These are phyloP conservation scores for Nibea albiflora DNA, from an alignment of 2,113 vertebrate species.

Conservation along the genomic window DNA sequence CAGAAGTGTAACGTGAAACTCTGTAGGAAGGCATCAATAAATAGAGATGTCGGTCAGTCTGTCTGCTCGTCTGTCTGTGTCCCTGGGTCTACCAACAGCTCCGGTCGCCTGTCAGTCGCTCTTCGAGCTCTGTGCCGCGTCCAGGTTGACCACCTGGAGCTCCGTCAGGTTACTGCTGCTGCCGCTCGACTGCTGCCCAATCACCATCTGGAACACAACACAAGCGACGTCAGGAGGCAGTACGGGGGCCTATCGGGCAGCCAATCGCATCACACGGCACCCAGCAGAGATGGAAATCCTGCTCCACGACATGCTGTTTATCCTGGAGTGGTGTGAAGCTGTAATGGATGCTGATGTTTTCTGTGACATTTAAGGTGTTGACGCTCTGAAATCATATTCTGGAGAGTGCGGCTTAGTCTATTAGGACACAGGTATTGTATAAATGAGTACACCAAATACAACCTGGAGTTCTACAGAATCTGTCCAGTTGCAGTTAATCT, in stretches of 20 bases:
- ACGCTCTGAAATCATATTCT: not conserved
- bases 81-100: conserved; percentile 51
- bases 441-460: not conserved
- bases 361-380: not conserved
- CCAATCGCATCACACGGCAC: conserved; percentile 46
- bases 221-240: conserved; percentile 20
- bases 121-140: conserved; percentile 90
- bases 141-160: conserved; percentile 97
- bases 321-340: not conserved
- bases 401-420: not conserved
- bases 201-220: conserved; percentile 92
- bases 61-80: conserved; percentile 33
- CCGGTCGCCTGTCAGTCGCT: conserved; percentile 87
- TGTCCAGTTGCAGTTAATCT: not conserved
- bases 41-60: conserved; percentile 90
- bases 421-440: not conserved
- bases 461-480: not conserved
- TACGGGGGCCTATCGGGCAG: not conserved
- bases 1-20: conserved; percentile 71
- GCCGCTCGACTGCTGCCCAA: conserved; percentile 94
- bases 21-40: conserved; percentile 97
- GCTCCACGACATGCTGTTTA: conserved; percentile 29
- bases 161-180: conserved; percentile 97
- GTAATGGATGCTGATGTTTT: conserved; percentile 2
- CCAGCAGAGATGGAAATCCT: conserved; percentile 36